phyloP scores from a whole-genome alignment of 2,113 vertebrate genomes.

The Boulengeromyrus knoepffleri region DNA sequence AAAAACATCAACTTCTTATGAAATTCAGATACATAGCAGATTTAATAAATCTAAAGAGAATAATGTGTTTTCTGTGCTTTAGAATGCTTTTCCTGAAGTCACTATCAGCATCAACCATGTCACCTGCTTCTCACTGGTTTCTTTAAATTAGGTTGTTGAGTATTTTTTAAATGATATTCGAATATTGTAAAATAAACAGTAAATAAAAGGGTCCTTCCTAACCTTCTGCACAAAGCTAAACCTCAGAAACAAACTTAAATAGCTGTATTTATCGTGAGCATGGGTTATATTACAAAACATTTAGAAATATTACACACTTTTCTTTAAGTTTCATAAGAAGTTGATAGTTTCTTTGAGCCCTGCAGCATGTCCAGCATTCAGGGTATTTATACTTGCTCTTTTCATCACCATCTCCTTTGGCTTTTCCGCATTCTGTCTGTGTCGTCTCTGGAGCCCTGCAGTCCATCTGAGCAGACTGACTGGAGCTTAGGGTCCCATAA shows the following conservation, averaged over 20 bases:
- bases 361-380: neutral
- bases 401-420: conserved; percentile 24
- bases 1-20: neutral
- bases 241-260: neutral
- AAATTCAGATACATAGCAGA: neutral
- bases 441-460: conserved; percentile 11
- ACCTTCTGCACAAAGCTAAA: neutral
- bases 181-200: neutral
- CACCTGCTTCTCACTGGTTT: neutral
- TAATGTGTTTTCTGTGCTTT: neutral
- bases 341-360: neutral
- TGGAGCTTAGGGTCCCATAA: conserved; percentile 50
- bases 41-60: neutral
- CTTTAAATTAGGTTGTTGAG: neutral
- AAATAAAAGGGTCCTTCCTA: neutral
- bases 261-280: neutral
- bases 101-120: neutral
- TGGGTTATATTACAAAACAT: neutral
- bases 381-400: conserved; percentile 25
- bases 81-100: neutral
- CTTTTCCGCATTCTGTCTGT: conserved; percentile 14
- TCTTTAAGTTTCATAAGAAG: neutral
- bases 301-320: neutral
- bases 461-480: conserved; percentile 19
- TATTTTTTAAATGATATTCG: neutral